phyloP scores from a whole-genome alignment of 2,113 vertebrate species.

The Puntigrus tetrazona region DNA sequence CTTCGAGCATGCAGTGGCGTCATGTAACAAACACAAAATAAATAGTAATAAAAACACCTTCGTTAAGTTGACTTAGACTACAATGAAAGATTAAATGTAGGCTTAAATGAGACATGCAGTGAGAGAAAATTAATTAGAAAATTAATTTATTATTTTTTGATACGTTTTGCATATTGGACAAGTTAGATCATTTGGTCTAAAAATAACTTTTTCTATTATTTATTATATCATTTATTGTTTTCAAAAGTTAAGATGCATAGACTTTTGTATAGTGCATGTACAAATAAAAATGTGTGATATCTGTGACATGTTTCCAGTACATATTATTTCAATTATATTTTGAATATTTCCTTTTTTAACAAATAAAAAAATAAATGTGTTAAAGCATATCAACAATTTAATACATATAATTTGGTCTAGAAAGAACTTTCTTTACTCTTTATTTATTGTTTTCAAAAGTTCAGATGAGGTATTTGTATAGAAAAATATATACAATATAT shows the following conservation, averaged over 20 bases:
- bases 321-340: not conserved
- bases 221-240: not conserved
- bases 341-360: not conserved
- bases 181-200: not conserved
- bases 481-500: too few species aligned
- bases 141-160: not conserved
- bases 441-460: too few species aligned
- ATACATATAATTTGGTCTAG: not conserved
- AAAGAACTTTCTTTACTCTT: too few species aligned
- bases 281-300: not conserved
- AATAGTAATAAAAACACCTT: too few species aligned
- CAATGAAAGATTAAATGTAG: too few species aligned
- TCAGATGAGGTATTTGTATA: too few species aligned
- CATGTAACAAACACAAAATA: too few species aligned
- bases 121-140: not conserved
- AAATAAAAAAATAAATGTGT: too few species aligned
- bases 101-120: not conserved
- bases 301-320: not conserved
- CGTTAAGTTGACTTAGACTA: too few species aligned
- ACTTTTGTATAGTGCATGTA: too few species aligned
- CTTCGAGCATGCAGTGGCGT: too few species aligned
- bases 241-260: not conserved
- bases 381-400: not conserved
- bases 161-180: not conserved
- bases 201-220: not conserved